phyloP scores from a whole-genome alignment of 2,113 vertebrate species.

The Oreocharis arfaki region DNA sequence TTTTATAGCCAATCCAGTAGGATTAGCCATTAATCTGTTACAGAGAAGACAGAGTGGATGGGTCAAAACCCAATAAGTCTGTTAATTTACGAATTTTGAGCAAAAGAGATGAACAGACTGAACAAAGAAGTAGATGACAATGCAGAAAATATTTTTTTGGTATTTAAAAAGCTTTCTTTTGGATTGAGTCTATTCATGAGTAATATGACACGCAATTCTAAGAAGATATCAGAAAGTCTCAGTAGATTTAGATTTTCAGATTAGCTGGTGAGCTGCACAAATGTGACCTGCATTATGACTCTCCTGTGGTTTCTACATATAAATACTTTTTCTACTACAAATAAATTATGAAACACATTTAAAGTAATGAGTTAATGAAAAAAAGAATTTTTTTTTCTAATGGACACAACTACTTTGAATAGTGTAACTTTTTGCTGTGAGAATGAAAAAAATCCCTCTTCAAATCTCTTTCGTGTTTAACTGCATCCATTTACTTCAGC shows the following conservation, averaged over 20 bases:
- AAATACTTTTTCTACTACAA: neutral
- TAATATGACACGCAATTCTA: neutral
- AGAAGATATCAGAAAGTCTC: neutral
- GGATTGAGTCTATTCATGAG: neutral
- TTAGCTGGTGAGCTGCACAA: neutral
- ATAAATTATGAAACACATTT: neutral
- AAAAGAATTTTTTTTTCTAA: neutral
- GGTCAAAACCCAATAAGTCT: neutral
- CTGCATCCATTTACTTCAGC: neutral
- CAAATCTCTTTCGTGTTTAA: neutral
- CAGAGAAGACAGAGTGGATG: neutral
- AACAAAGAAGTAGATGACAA: neutral
- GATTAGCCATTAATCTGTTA: neutral
- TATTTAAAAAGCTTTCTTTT: neutral
- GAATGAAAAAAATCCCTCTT: neutral
- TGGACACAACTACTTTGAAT: neutral
- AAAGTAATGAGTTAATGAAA: neutral
- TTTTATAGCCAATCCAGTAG: neutral
- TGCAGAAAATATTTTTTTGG: neutral
- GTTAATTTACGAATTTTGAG: neutral
- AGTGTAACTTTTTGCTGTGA: neutral
- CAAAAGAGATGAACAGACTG: neutral
- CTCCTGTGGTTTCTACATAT: neutral
- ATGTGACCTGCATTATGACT: conserved; percentile 24
- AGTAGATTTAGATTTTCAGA: conserved; percentile 13